Conservation (phyloP, 2,113 vertebrate species). For the Catharus fuscescens region DNA sequence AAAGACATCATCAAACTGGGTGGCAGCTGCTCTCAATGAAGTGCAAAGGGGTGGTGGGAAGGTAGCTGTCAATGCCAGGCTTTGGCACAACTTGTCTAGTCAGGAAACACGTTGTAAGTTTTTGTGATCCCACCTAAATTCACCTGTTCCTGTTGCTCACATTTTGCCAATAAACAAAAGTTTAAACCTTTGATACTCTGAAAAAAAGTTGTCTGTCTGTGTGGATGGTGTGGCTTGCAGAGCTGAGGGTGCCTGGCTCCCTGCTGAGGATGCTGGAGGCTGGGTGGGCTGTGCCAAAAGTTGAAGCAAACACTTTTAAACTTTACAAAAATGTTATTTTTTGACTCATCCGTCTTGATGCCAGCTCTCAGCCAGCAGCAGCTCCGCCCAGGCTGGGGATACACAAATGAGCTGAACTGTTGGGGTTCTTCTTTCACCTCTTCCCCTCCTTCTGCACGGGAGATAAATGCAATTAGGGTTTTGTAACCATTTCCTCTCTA, state of each 20-base stretch:
- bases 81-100: neutral
- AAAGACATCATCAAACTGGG: neutral
- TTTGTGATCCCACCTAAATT: neutral
- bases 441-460: neutral
- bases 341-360: neutral
- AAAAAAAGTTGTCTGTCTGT: neutral
- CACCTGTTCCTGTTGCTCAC: neutral
- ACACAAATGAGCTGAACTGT: neutral
- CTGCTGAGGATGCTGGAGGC: neutral
- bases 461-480: neutral
- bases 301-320: neutral
- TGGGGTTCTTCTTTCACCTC: neutral
- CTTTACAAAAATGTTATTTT: neutral
- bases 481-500: neutral
- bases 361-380: rapidly evolving
- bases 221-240: neutral
- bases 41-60: neutral
- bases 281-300: neutral
- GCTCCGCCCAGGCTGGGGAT: neutral
- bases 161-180: neutral
- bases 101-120: neutral
- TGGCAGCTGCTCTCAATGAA: neutral
- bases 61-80: neutral
- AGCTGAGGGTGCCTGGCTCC: neutral
- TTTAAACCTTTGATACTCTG: neutral